A percentile compares a stretch with the other conserved stretches of the same genome.
phyloP scores from a whole-genome alignment of 2,797 vertebrate genomes.

The Pangasius mekongensis region DNA sequence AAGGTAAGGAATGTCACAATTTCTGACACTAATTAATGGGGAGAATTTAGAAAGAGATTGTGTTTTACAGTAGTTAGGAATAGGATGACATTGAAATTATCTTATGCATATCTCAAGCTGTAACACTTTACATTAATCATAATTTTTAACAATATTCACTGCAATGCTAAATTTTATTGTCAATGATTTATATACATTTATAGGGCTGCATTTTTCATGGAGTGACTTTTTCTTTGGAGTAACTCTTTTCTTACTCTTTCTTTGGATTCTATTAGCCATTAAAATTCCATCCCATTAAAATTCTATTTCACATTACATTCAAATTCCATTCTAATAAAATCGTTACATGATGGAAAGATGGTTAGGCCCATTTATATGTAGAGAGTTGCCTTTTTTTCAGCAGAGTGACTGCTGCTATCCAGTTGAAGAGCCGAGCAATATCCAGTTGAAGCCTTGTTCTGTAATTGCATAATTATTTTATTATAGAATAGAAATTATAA shows the following conservation, averaged over 20 bases:
- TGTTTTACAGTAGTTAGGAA: no score
- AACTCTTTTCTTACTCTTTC: background rate
- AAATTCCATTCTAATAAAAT: background rate
- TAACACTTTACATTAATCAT: no score
- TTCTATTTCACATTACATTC: background rate
- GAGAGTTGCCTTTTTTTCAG: background rate
- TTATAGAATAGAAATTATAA: background rate
- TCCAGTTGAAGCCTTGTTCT: background rate
- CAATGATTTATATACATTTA: no score
- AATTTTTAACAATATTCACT: no score
- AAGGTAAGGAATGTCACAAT: no score
- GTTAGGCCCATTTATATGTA: background rate
- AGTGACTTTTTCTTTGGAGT: no score
- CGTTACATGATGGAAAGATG: background rate
- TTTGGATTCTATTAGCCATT: background rate
- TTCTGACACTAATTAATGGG: no score
- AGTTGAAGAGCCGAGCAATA: background rate
- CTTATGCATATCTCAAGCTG: no score
- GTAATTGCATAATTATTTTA: background rate
- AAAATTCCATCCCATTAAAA: background rate
- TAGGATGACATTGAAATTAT: no score
- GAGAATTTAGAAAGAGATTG: no score
- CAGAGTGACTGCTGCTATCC: background rate
- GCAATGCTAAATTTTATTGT: no score
- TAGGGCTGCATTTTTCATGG: no score